These are phyloP conservation scores for Phaethornis superciliosus DNA, from an alignment of 2,113 vertebrate genomes.

Conservation along the genomic window DNA sequence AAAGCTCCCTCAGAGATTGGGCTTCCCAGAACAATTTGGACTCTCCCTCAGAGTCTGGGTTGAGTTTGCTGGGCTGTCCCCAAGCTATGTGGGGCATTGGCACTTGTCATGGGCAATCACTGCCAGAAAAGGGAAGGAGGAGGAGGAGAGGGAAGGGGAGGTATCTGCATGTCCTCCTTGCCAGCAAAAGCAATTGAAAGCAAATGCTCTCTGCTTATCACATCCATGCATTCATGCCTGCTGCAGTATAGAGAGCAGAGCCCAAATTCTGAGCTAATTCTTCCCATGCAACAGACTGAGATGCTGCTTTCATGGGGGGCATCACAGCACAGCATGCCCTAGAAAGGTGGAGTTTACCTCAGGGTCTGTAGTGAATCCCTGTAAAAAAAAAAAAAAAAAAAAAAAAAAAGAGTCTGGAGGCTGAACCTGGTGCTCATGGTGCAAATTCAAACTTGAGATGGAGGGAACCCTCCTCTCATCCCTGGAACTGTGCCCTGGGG, in stretches of 20 bases:
- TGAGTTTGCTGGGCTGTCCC: neutral
- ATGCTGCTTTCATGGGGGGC: neutral
- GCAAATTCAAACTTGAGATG: neutral
- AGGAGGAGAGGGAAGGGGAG: neutral
- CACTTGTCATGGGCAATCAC: neutral
- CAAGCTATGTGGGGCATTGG: neutral
- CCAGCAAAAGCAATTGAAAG: slow-evolving; percentile 25
- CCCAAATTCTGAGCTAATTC: neutral
- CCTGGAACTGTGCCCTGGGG: neutral
- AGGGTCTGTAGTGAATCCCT: neutral
- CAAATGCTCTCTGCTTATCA: slow-evolving; percentile 20
- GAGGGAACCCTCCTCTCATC: neutral
- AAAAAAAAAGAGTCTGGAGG: neutral
- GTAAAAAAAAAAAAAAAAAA: neutral
- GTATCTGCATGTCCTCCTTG: neutral
- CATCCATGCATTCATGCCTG: neutral
- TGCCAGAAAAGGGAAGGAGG: neutral
- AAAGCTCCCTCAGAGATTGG: neutral
- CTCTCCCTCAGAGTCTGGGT: neutral
- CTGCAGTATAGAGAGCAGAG: neutral
- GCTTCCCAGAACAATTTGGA: neutral
- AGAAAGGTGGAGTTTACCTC: neutral
- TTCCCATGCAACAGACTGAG: neutral
- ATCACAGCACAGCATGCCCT: neutral
- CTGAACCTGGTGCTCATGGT: neutral